Evolutionary conservation across 2,113 vertebrate species (phyloP).

Genomic region (Cairina moschata): DNA sequence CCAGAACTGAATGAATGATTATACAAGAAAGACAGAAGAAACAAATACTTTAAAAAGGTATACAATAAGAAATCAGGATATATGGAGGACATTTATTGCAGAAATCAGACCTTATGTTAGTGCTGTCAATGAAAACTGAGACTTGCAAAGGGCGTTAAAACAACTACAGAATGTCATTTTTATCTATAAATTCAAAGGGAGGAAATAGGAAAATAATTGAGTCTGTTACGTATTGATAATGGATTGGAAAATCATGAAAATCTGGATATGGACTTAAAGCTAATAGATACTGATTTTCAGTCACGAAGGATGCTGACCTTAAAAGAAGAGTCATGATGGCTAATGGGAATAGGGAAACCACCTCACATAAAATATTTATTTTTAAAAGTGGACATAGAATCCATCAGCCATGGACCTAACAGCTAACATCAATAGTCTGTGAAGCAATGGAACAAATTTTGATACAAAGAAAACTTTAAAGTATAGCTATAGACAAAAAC

Average conservation of each 20-base stretch:
- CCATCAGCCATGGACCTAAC: not conserved
- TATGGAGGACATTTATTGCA: not conserved
- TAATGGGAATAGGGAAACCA: not conserved
- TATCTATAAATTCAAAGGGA: not conserved
- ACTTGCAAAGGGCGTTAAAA: not conserved
- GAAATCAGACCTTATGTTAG: not conserved
- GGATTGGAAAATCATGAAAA: not conserved
- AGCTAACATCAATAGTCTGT: not conserved
- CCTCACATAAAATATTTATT: not conserved
- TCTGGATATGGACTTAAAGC: not conserved
- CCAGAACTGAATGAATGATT: not conserved
- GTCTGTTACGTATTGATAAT: not conserved
- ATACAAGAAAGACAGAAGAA: not conserved
- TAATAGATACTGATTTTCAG: not conserved
- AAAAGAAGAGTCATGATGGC: not conserved
- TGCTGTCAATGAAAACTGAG: not conserved
- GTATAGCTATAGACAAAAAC: not conserved
- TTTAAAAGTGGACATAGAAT: not conserved
- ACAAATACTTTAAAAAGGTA: not conserved
- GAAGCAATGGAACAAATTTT: not conserved
- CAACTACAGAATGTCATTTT: not conserved
- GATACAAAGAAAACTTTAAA: not conserved
- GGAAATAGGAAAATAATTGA: not conserved
- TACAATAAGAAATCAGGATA: not conserved
- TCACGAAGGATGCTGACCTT: not conserved